phyloP scores from a whole-genome alignment of 2,113 vertebrate genomes.

The Emberiza fucata region DNA sequence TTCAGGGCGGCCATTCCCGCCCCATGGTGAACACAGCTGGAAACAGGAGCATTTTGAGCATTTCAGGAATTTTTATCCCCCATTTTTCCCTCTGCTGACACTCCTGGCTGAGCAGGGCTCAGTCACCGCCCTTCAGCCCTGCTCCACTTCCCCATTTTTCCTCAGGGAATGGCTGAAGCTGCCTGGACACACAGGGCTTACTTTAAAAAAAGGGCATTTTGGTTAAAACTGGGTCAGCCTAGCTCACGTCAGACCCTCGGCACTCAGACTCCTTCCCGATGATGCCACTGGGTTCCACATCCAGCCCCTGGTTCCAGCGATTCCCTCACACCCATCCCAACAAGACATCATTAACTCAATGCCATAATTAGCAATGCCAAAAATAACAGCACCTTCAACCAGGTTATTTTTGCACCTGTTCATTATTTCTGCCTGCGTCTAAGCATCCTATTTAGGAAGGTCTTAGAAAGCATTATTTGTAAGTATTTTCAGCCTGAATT shows the following conservation, averaged over 20 bases:
- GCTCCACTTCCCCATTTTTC: background rate
- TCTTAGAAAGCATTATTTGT: background rate
- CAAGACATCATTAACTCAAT: background rate
- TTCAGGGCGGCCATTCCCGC: background rate
- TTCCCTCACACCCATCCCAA: background rate
- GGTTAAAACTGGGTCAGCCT: background rate
- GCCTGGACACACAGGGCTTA: background rate
- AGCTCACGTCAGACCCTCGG: background rate
- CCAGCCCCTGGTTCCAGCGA: background rate
- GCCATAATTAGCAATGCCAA: background rate
- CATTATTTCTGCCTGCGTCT: background rate
- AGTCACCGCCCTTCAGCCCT: too few species aligned
- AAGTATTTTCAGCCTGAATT: background rate
- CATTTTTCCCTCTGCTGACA: background rate
- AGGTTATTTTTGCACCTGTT: background rate
- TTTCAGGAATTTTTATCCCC: background rate
- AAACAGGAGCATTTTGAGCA: fast-evolving
- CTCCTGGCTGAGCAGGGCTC: fast-evolving
- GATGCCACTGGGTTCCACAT: background rate
- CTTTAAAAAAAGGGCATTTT: background rate
- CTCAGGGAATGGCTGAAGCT: background rate
- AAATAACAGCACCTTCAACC: background rate
- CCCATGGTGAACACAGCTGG: fast-evolving
- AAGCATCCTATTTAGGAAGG: background rate
- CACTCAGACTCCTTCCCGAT: background rate